Base-by-base conservation (phyloP, 2,888 invertebrate genomes). In the Leuctra nigra region DNA sequence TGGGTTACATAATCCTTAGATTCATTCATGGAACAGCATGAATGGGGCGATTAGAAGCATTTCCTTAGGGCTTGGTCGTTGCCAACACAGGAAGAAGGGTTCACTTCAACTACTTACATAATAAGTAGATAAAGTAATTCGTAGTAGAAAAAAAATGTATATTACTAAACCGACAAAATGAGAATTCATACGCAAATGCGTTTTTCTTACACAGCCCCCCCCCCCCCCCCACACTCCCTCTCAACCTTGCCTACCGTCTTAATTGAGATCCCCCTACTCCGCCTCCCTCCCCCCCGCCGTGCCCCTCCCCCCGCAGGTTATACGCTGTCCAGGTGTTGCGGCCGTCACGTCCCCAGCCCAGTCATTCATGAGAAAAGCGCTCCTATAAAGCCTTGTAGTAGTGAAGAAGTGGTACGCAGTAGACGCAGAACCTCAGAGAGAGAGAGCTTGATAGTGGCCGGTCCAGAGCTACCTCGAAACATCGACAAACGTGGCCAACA, bases 341-440 rank as follows among this genome's bases (percentile, higher is more conserved):
- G 18, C 41, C 38, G 23, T 38, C 44, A 33, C 33, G 25, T 53
- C 54, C 29, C 33, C 56, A 18, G 55, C 56, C 56, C 55, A 62
- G 59, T 62, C 62, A 62, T 62, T 62, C 62, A 62, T 61, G 58
- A 60, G 60, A 60, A 61, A 56, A 55, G 52, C 48, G 54, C 50
- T 54, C 56, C 60, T 61, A 62, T 62, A 62, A 57, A 60, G 60
- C 61, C 57, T 50, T 58, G 59, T 58, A 59, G 61, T 59, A 58
- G 56, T 46, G 44, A 52, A 55, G 58, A 57, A 53, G 22, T 52
- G 53, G 52, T 33, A 47, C 38, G 33, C 57, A 57, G 57, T 57
- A 44, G 57, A 53, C 53, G 18, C 20, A 4, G 41, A 41, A 41
- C 41, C 38, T 9, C 16, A 9, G 6, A n/a, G n/a, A n/a, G n/a